phyloP scores from a whole-genome alignment of 2,113 vertebrate species.

The Pollachius pollachius region DNA sequence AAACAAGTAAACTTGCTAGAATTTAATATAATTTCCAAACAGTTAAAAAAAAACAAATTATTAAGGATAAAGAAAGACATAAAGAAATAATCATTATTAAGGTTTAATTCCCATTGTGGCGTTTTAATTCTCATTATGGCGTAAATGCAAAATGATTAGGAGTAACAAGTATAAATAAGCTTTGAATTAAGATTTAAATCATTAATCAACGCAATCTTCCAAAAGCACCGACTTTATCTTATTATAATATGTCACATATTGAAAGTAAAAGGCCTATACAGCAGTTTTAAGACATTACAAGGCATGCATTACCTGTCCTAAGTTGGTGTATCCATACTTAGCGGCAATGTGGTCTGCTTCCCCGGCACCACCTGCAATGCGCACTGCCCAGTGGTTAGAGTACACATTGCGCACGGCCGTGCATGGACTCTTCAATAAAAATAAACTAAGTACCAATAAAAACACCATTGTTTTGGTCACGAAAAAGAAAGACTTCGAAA shows the following conservation, averaged over 20 bases:
- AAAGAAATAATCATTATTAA: no score
- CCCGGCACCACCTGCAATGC: slow-evolving; percentile 73
- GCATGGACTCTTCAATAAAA: slow-evolving; percentile 34
- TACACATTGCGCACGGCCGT: slow-evolving; percentile 63
- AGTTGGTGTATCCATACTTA: slow-evolving; percentile 83
- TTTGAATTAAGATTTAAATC: background rate
- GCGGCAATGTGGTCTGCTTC: slow-evolving; percentile 79
- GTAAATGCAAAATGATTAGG: no score
- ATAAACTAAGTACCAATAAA: slow-evolving; percentile 30
- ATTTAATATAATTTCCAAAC: no score
- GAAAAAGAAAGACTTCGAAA: no score
- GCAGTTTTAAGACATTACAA: background rate
- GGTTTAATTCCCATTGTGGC: no score
- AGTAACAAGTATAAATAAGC: background rate
- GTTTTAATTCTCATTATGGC: no score
- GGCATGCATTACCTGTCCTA: slow-evolving; percentile 83
- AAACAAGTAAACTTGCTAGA: no score
- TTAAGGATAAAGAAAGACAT: no score
- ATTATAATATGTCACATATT: background rate
- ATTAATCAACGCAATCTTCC: background rate
- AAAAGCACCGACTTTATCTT: background rate
- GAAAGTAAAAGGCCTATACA: background rate
- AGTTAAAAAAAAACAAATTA: no score
- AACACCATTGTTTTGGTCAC: slow-evolving; percentile 39
- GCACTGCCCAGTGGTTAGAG: slow-evolving; percentile 90